Evolutionary conservation across 2,797 vertebrate genomes (phyloP), one percentile per base, ranked within the genome.

Genomic region (Myiothlypis coronata): DNA sequence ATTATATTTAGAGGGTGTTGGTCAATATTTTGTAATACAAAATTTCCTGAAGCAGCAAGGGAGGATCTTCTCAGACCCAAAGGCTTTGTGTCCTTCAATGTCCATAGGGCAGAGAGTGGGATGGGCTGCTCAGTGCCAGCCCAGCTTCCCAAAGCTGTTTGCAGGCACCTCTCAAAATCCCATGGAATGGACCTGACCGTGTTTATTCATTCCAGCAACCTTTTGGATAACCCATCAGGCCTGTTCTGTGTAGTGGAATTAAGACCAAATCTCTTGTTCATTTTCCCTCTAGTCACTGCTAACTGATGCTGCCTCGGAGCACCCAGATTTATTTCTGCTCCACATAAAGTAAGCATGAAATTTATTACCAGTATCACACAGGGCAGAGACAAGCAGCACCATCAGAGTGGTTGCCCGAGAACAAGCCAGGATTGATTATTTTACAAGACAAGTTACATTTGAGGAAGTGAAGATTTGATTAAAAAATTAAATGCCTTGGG

Each of bases 401-500:
- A 26, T 68, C 6, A 0, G 30, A 35, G 63, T 11, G 43, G 50
- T 17, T 71, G 64, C 70, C 65, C 0, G 1, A 86, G 85, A 96
- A 96, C 46, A 82, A 92, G 93, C 46, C 72, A 32, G 41, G 74
- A 83, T 59, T 63, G 89, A 87, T 93, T 90, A 61, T 96, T 96
- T 96, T 91, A 86, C 88, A 90, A 91, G 94, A 82, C 78, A 57
- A 61, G 72, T 89, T 83, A 57, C 87, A 37, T 70, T 49, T 72
- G 75, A 77, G 83, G 78, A 95, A 85, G 44, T 70, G 78, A 92
- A 92, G 80, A 94, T 95, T 59, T 90, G 77, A 93, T 96, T 81
- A 86, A 94, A 88, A 87, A 90, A 94, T 86, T 78, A 88, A 94
- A 82, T 50, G 87, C 94, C 84, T 91, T 78, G 75, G 92, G 86